Evolutionary conservation across 2,888 invertebrate species (phyloP).

Genomic region (Drosophila pseudotakahashii): DNA sequence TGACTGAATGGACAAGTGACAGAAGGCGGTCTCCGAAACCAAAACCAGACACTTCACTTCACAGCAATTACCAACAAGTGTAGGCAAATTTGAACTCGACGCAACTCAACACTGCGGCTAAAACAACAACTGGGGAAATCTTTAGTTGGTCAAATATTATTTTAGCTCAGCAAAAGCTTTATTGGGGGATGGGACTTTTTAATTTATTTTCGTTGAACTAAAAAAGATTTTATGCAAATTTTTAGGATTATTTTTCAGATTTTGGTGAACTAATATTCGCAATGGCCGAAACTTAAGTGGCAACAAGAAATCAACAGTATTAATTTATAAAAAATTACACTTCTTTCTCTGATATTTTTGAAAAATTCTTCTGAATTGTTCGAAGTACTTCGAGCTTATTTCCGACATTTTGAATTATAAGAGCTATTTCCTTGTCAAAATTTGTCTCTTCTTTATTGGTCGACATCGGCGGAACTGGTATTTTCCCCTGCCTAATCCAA

Average conservation of each 20-base stretch:
- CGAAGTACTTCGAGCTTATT: neutral
- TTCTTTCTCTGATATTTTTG: too few relatives aligned
- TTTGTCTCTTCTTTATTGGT: too few relatives aligned
- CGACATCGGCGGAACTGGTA: neutral
- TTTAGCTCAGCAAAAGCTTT: constrained; percentile 1
- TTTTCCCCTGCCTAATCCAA: neutral
- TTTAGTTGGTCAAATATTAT: constrained; percentile 41
- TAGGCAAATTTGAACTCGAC: constrained; percentile 65
- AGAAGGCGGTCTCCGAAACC: constrained; percentile 14
- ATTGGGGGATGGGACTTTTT: constrained; percentile 3
- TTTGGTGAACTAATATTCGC: too few relatives aligned
- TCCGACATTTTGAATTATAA: neutral
- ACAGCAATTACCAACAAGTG: constrained; percentile 77
- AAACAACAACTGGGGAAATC: constrained; percentile 42
- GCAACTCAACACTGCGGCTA: constrained; percentile 29
- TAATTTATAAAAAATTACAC: too few relatives aligned
- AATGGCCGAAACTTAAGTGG: too few relatives aligned
- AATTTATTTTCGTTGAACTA: constrained; percentile 2
- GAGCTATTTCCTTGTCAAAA: neutral
- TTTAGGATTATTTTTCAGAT: neutral
- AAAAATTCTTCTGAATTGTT: neutral
- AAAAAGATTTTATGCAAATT: neutral
- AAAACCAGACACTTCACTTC: constrained; percentile 58
- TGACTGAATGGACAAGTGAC: constrained; percentile 24
- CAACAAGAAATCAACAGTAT: too few relatives aligned